Evolutionary conservation across 1,140 invertebrate genomes (phyloP), one percentile per base, ranked within the genome.

Genomic region (Zaprionus lachaisei): DNA sequence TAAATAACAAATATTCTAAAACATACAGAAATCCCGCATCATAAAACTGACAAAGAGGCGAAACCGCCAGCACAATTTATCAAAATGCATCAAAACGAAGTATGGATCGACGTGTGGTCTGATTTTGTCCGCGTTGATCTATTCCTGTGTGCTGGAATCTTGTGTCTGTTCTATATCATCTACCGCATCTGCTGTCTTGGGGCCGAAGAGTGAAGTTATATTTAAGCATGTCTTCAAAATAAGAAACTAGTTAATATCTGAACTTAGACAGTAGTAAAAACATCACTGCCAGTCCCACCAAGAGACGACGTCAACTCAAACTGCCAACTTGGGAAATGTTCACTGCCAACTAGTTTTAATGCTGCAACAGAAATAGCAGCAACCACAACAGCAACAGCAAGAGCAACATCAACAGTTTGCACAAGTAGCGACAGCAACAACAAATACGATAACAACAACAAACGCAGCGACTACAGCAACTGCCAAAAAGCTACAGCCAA

Each of bases 291-390:
- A 38, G 28, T 11, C 77, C 26, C 61, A 76, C 38, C 66, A 63
- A 70, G 38, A 41, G 12, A 41, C 38, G 38, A 20, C 47, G 1
- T 4, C 41, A 7, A 17, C 15, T 17, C 12, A 26, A 57, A 80
- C 77, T 80, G 81, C 81, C 81, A 84, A 83, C 71, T 71, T 44
- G 54, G 55, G 60, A 74, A 63, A 71, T 56, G 37, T 22, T 26
- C 37, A 72, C 80, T 74, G 79, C 74, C 79, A 71, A 72, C 47
- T 54, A 68, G 51, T 55, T 5, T 51, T 12, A 41, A 60, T 22
- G 24, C 20, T 9, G 28, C 17, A 4, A 11, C 37, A 22, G 12
- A 31, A 47, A 55, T 7, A 28, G 9, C 31, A 34, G 9, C 31
- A 34, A 11, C 28, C 28, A 31, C 37, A 56, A 51, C 12, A 5